Conservation (phyloP, 1,140 invertebrate species). For the Apocrypta bakeri region DNA sequence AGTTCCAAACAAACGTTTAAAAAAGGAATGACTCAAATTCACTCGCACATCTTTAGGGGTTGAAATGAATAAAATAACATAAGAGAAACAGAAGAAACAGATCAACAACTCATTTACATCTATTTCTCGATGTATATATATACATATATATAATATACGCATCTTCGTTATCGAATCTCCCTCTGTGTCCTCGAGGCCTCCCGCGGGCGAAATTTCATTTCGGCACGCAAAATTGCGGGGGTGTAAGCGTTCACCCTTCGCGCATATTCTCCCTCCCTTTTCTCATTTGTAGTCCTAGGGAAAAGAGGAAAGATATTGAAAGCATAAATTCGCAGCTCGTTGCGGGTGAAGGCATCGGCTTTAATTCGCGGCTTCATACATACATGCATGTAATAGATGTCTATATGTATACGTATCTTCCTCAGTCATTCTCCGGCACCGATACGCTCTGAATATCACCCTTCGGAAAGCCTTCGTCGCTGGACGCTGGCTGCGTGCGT, state of each 20-base stretch:
- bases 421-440: not conserved
- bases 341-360: not conserved
- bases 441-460: not conserved
- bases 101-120: not conserved
- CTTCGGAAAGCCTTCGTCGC: not conserved
- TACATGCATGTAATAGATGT: conserved; percentile 15
- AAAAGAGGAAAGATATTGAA: conserved; percentile 16
- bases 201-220: not conserved
- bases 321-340: conserved; percentile 30
- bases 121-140: no score
- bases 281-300: not conserved
- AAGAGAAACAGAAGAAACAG: not conserved
- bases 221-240: not conserved
- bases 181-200: not conserved
- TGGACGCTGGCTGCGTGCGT: not conserved
- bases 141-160: no score
- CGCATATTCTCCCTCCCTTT: not conserved
- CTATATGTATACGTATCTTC: not conserved
- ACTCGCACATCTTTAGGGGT: not conserved
- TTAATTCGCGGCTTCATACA: not conserved
- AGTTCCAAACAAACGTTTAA: no score
- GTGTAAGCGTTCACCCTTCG: not conserved
- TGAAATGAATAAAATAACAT: not conserved
- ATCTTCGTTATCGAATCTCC: not conserved
- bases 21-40: no score